Evolutionary conservation across 2,113 vertebrate genomes (phyloP).

Genomic region (Myotis davidii): DNA sequence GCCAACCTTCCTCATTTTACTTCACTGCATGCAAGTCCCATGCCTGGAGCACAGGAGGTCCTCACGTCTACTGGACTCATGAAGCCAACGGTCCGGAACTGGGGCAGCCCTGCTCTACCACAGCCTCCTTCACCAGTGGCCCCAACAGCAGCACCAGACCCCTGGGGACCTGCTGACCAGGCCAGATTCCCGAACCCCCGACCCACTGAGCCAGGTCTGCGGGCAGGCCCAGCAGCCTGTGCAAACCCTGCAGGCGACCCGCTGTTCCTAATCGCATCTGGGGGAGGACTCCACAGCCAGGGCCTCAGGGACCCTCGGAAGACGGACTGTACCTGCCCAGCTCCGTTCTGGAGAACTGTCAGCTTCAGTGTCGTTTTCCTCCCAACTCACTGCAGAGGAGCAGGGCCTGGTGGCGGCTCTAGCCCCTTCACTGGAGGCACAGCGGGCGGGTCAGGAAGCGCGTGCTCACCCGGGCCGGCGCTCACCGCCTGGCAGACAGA

Average conservation of each 20-base stretch:
- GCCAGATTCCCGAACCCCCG: neutral
- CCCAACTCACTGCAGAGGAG: too few species aligned
- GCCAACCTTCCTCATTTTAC: neutral
- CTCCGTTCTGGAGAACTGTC: neutral
- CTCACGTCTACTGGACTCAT: neutral
- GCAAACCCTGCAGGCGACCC: neutral
- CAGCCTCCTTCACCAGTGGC: neutral
- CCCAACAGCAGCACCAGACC: neutral
- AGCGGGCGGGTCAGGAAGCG: neutral
- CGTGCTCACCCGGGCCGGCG: accelerated
- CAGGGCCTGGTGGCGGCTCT: neutral
- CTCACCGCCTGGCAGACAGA: neutral
- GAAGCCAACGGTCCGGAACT: neutral
- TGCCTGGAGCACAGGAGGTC: neutral
- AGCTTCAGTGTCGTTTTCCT: neutral
- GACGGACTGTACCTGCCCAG: neutral
- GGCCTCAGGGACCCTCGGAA: neutral
- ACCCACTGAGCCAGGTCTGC: neutral
- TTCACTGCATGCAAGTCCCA: neutral
- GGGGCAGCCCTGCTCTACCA: neutral
- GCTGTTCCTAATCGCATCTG: neutral
- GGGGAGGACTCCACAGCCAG: neutral
- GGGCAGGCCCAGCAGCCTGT: neutral
- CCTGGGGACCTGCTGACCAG: neutral
- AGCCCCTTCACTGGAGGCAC: neutral